A percentile compares a stretch with the other conserved stretches of the same genome.
These are phyloP conservation scores for Chinchilla lanigera DNA, from an alignment of 2,113 vertebrate species.

Conservation along the genomic window DNA sequence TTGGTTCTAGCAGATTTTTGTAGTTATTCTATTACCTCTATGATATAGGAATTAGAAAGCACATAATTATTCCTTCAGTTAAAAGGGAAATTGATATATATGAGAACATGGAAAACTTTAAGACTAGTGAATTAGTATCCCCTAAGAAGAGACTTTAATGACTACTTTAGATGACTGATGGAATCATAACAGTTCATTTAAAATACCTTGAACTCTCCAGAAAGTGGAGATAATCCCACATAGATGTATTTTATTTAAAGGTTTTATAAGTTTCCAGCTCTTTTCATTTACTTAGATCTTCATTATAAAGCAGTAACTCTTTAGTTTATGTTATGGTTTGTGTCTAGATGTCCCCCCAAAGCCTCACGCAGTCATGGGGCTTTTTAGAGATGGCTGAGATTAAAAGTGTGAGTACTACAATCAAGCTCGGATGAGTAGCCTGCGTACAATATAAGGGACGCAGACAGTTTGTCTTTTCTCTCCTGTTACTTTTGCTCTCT, in stretches of 20 bases:
- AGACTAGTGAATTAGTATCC: background rate
- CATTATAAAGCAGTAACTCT: background rate
- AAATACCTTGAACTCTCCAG: background rate
- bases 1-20: background rate
- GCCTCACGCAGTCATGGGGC: background rate
- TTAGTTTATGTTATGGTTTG: background rate
- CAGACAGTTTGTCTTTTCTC: background rate
- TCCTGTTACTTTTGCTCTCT: background rate
- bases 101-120: background rate
- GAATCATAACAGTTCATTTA: background rate
- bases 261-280: background rate
- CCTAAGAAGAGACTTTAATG: background rate
- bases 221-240: background rate
- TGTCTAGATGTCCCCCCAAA: background rate
- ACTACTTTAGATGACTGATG: constrained; percentile 24
- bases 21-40: background rate
- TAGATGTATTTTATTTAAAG: constrained; percentile 16
- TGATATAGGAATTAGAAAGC: background rate
- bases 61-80: background rate
- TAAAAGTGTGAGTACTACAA: background rate
- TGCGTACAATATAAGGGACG: background rate
- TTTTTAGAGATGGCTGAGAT: background rate
- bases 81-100: background rate
- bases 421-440: background rate
- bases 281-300: constrained; percentile 24